Conservation (phyloP, 2,113 vertebrate species). For the Entomyzon cyanotis region DNA sequence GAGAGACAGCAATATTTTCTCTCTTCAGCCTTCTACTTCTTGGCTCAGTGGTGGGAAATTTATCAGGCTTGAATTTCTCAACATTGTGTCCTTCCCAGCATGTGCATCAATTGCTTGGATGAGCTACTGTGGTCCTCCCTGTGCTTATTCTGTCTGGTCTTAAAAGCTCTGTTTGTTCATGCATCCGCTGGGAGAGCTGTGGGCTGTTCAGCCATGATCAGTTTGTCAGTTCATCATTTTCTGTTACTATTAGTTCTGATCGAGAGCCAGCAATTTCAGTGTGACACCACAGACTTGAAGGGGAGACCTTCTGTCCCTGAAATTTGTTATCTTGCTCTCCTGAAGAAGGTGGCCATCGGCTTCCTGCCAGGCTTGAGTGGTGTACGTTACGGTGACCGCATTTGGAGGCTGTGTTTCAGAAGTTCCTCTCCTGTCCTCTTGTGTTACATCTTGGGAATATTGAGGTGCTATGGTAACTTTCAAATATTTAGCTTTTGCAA, state of each 20-base stretch:
- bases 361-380: background rate
- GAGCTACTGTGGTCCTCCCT: background rate
- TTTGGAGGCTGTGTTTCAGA: constrained; percentile 17
- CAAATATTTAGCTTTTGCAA: constrained; percentile 63
- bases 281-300: background rate
- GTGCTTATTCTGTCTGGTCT: background rate
- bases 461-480: constrained; percentile 65
- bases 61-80: constrained; percentile 41
- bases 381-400: fast-evolving
- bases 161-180: constrained; percentile 1
- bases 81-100: background rate
- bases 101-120: constrained; percentile 29
- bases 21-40: background rate
- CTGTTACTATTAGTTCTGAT: background rate
- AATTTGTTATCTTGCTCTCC: background rate
- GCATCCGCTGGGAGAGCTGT: background rate
- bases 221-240: constrained; percentile 5
- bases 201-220: background rate
- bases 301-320: background rate
- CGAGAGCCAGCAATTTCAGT: background rate
- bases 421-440: constrained; percentile 55
- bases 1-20: constrained; percentile 3
- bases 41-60: constrained; percentile 19
- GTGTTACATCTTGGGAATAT: constrained; percentile 60
- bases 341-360: background rate